Conservation (phyloP, 1,140 invertebrate genomes). For the Saxidomus purpurata region DNA sequence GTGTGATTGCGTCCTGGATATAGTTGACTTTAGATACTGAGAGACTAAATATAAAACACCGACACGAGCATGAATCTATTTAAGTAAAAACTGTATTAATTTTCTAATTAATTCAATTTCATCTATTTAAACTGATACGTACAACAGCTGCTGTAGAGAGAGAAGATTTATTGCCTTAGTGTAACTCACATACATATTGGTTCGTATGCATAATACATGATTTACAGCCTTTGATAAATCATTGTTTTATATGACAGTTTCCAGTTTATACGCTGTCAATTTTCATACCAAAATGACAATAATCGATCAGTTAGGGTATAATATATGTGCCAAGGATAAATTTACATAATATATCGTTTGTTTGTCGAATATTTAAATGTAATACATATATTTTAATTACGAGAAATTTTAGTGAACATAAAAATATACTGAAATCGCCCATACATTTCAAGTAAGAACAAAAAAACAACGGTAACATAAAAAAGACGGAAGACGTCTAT, state of each 20-base stretch:
- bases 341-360: neutral
- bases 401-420: too few relatives aligned
- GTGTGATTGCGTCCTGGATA: too few relatives aligned
- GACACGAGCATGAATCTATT: too few relatives aligned
- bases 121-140: neutral
- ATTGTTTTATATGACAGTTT: slow-evolving; percentile 2
- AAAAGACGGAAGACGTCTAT: too few relatives aligned
- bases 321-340: slow-evolving; percentile 5
- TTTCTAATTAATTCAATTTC: too few relatives aligned
- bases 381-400: too few relatives aligned
- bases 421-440: too few relatives aligned
- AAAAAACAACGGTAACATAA: too few relatives aligned
- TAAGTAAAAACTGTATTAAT: too few relatives aligned
- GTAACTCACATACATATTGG: neutral
- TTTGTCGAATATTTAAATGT: neutral
- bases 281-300: neutral
- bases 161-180: neutral
- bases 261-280: neutral
- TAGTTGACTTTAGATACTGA: too few relatives aligned
- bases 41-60: too few relatives aligned
- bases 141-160: neutral
- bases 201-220: neutral
- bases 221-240: neutral
- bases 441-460: too few relatives aligned
- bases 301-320: neutral